These are phyloP conservation scores for Sebastes elongatus DNA, from an alignment of 2,797 vertebrate genomes.

Conservation along the genomic window DNA sequence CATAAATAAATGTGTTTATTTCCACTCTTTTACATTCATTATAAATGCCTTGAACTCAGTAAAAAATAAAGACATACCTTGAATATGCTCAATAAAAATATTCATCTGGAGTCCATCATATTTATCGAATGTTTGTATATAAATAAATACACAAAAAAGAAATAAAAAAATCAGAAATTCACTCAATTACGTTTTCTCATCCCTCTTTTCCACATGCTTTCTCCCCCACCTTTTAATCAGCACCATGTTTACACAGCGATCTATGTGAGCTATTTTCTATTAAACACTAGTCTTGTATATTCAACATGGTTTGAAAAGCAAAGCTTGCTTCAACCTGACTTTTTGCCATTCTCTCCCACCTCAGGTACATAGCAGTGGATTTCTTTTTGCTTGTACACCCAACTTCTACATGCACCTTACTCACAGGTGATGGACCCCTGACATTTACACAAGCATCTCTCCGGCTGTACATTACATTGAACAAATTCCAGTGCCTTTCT, in stretches of 20 bases:
- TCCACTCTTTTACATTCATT: neutral
- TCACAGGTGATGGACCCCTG: neutral
- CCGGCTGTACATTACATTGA: neutral
- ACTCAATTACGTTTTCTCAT: fast-evolving
- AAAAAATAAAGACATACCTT: neutral
- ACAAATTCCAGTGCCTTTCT: neutral
- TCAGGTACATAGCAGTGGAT: neutral
- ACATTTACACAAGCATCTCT: conserved; percentile 16
- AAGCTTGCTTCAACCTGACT: neutral
- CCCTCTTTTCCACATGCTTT: neutral
- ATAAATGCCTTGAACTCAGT: neutral
- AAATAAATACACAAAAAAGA: neutral
- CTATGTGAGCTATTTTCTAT: neutral
- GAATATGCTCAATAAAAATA: neutral
- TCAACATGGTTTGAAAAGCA: neutral
- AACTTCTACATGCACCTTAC: neutral
- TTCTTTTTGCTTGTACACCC: neutral
- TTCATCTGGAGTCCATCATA: neutral
- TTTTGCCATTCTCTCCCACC: neutral
- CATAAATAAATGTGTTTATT: neutral
- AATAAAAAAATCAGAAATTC: neutral
- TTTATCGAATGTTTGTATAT: too few relatives aligned
- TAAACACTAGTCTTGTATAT: neutral
- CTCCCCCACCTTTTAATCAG: neutral
- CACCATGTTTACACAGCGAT: neutral